These are phyloP conservation scores for Nephrotoma appendiculata DNA, from an alignment of 2,888 invertebrate genomes.

Conservation along the genomic window DNA sequence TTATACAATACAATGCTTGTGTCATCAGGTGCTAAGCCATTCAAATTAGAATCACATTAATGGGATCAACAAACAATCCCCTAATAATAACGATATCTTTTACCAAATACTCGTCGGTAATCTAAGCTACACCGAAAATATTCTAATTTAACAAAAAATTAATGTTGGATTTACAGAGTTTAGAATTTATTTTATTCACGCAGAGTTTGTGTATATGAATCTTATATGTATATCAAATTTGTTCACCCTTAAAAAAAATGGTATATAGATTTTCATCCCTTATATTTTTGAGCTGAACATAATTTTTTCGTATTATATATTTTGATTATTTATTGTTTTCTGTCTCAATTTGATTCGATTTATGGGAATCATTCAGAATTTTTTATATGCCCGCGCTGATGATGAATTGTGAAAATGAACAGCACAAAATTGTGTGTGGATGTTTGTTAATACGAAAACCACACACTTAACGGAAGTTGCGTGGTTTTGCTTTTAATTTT, in stretches of 20 bases:
- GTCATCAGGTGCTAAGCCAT: background rate
- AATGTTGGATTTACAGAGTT: background rate
- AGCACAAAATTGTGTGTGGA: background rate
- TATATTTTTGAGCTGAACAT: background rate
- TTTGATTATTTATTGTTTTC: background rate
- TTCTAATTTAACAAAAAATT: background rate
- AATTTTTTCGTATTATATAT: background rate
- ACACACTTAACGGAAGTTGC: background rate
- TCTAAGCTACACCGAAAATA: background rate
- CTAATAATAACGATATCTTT: background rate
- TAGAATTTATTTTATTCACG: background rate
- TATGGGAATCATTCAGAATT: background rate
- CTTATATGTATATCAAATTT: background rate
- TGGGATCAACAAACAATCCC: background rate
- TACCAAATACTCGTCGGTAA: background rate
- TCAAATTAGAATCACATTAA: background rate
- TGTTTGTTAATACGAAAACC: background rate
- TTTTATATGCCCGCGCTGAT: background rate
- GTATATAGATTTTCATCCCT: background rate
- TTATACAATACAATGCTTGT: background rate
- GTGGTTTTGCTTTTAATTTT: background rate
- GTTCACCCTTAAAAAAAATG: background rate
- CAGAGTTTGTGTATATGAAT: background rate
- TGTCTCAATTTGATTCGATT: background rate
- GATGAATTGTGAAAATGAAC: background rate